Conservation (phyloP, 2,888 invertebrate genomes). For the Melipona bicolor region DNA sequence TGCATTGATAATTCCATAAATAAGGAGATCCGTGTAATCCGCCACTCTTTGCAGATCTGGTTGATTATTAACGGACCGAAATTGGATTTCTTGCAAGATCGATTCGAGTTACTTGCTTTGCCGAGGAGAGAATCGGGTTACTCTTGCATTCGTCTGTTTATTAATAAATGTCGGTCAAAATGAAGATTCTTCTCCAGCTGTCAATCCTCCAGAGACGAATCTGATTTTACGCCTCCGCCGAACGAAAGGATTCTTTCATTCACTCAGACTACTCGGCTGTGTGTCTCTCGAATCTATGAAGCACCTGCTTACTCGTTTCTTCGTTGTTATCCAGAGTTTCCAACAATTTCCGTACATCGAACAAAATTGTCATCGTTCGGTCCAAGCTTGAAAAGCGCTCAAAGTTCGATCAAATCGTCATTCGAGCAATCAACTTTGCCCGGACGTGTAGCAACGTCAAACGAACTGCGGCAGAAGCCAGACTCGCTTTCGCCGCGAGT, state of each 20-base stretch:
- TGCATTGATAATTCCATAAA: slow-evolving; percentile 27
- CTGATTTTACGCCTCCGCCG: background rate
- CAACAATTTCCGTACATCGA: background rate
- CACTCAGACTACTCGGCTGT: too few relatives aligned
- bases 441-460: background rate
- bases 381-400: background rate
- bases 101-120: background rate
- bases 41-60: background rate
- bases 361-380: background rate
- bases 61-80: background rate
- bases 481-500: too few relatives aligned
- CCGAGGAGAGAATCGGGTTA: too few relatives aligned
- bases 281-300: background rate
- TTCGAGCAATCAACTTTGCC: background rate
- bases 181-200: background rate
- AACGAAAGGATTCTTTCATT: background rate
- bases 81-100: background rate
- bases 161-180: background rate
- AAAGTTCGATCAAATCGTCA: background rate
- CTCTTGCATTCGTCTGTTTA: background rate
- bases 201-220: background rate
- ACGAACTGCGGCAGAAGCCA: background rate
- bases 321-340: background rate
- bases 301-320: background rate
- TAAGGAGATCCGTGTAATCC: background rate